These are phyloP conservation scores for Threskiornis aethiopicus DNA, from an alignment of 2,797 vertebrate species.

Conservation along the genomic window DNA sequence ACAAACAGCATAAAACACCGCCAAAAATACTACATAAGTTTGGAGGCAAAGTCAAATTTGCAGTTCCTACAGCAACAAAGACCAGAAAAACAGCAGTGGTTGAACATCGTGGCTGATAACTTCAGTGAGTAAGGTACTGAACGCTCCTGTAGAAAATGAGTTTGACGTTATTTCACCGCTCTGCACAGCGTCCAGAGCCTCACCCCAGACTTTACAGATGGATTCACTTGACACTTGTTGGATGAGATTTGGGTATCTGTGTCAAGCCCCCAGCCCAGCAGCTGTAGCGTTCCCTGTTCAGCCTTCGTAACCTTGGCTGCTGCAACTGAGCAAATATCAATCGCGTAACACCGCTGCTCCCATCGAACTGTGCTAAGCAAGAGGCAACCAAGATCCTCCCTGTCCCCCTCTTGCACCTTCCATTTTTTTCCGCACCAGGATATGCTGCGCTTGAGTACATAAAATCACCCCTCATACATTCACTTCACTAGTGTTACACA, in stretches of 20 bases:
- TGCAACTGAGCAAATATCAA: background rate
- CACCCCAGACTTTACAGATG: background rate
- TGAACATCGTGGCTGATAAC: background rate
- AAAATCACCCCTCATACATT: background rate
- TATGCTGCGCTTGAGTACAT: background rate
- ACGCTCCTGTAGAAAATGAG: background rate
- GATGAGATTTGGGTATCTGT: background rate
- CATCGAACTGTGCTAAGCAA: background rate
- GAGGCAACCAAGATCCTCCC: background rate
- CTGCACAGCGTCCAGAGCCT: background rate
- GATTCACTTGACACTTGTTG: background rate
- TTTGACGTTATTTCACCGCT: background rate
- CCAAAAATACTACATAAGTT: background rate
- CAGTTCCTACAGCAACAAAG: background rate
- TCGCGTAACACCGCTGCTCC: background rate
- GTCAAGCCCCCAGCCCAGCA: background rate
- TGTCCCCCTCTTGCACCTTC: background rate
- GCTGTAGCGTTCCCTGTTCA: background rate
- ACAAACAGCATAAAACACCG: background rate
- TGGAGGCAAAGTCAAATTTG: constrained; percentile 31
- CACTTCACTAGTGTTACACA: background rate
- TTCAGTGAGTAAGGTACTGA: background rate
- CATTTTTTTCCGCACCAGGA: background rate
- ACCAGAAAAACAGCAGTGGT: background rate
- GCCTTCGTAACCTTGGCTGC: background rate